A percentile compares a stretch with the other conserved stretches of the same genome.
phyloP scores from a whole-genome alignment of 2,888 invertebrate genomes.

The Tetragonula carbonaria region DNA sequence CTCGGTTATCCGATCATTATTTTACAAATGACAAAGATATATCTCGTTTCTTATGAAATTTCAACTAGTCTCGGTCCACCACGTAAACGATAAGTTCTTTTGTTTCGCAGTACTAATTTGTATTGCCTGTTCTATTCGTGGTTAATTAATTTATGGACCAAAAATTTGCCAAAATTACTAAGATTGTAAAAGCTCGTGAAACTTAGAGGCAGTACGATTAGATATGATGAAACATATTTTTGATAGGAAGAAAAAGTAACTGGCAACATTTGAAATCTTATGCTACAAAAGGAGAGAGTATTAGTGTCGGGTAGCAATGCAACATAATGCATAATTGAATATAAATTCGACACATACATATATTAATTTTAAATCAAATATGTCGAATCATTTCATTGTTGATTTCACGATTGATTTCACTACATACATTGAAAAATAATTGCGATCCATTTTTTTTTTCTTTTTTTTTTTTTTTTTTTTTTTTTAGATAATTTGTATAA shows the following conservation, averaged over 20 bases:
- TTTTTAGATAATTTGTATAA: slow-evolving; percentile 34
- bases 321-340: slow-evolving; percentile 19
- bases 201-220: slow-evolving; percentile 18
- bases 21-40: slow-evolving; percentile 39
- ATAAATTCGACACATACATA: neutral
- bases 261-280: slow-evolving; percentile 17
- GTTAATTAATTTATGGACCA: neutral
- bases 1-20: slow-evolving; percentile 38
- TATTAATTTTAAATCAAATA: slow-evolving; percentile 10
- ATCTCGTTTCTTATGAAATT: slow-evolving; percentile 19
- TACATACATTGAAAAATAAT: slow-evolving; percentile 62
- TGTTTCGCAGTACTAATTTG: neutral
- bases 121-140: neutral
- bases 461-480: slow-evolving; percentile 22
- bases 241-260: neutral
- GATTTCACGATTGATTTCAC: slow-evolving; percentile 26
- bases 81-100: slow-evolving; percentile 8
- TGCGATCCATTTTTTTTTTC: slow-evolving; percentile 46
- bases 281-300: slow-evolving; percentile 29
- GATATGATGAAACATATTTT: slow-evolving; percentile 15
- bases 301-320: slow-evolving; percentile 22
- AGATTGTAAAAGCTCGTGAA: slow-evolving; percentile 14
- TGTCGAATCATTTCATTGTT: slow-evolving; percentile 11
- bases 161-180: slow-evolving; percentile 5
- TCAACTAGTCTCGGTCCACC: slow-evolving; percentile 21